These are phyloP conservation scores for Mesitornis unicolor DNA, from an alignment of 2,113 vertebrate genomes.

Conservation along the genomic window DNA sequence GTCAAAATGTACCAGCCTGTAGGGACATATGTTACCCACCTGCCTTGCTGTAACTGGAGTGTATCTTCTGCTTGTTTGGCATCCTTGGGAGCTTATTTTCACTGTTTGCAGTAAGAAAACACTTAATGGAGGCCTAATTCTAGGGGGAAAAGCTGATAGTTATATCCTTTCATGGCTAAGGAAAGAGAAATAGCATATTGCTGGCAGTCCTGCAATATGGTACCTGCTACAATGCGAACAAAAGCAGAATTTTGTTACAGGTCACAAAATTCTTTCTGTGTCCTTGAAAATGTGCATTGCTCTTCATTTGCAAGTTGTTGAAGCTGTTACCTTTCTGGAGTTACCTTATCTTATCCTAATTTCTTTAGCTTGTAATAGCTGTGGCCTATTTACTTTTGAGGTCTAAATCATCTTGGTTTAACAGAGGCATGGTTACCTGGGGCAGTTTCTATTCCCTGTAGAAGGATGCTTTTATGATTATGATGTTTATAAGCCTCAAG, in stretches of 20 bases:
- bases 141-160: background rate
- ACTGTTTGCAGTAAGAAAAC: background rate
- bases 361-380: conserved; percentile 30
- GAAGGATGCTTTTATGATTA: background rate
- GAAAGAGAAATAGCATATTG: background rate
- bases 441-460: conserved; percentile 40
- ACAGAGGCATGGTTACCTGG: conserved; percentile 15
- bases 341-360: conserved; percentile 39
- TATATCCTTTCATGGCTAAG: background rate
- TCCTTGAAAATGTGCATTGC: background rate
- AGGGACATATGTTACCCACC: background rate
- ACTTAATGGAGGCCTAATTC: background rate
- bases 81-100: background rate
- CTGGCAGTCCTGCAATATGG: background rate
- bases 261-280: background rate
- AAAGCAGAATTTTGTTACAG: background rate
- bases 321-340: background rate
- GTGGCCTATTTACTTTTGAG: conserved; percentile 39
- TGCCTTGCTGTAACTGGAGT: background rate
- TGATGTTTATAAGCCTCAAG: conserved; percentile 1
- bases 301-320: background rate
- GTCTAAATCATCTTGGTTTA: conserved; percentile 12
- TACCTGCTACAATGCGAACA: background rate
- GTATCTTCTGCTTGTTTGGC: background rate
- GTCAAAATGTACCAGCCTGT: background rate